Evolutionary conservation across 1,140 invertebrate genomes (phyloP), one percentile per base, ranked within the genome.

Genomic region (Drosophila auraria): DNA sequence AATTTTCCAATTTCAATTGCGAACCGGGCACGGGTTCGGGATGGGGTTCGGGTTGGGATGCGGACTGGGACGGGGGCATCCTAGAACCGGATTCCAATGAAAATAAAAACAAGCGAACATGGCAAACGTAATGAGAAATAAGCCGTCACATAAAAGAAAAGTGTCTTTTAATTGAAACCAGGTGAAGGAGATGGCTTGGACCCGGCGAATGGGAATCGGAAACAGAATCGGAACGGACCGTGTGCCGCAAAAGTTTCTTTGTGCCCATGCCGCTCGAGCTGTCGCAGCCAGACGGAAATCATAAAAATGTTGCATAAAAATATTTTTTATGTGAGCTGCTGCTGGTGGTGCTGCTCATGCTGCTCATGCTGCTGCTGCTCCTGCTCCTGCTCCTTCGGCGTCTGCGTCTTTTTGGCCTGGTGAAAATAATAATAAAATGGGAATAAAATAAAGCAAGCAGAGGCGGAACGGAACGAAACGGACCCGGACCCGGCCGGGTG

Each of bases 261-360:
- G 47, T 70, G 62, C 60, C 70, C 51, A 70, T 59, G 79, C 73
- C 73, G 57, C 42, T 20, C 20, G 33, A 7, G 58, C 64, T 69
- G 75, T 63, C 59, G 69, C 79, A 65, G 58, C 79, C 86, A 90
- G 86, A 90, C 86, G 86, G 86, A 90, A 90, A 90, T 90, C 86
- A 86, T 90, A 90, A 90, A 90, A 90, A 86, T 79, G 82, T 89
- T 86, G 87, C 86, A 87, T 89, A 89, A 81, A 87, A 90, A 87
- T 87, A 89, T 87, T 84, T 87, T 89, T 84, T 87, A 81, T 90
- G 82, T 84, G 74, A 47, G 44, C 45, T 62, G 73, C 44, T 69
- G 60, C 50, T 75, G 56, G 42, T 61, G 59, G 27, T 56, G 58
- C 49, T 72, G 49, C 33, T 36, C 30, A 33, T 33, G 30, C 42